phyloP scores from a whole-genome alignment of 2,113 vertebrate genomes.

The Oreotragus oreotragus region DNA sequence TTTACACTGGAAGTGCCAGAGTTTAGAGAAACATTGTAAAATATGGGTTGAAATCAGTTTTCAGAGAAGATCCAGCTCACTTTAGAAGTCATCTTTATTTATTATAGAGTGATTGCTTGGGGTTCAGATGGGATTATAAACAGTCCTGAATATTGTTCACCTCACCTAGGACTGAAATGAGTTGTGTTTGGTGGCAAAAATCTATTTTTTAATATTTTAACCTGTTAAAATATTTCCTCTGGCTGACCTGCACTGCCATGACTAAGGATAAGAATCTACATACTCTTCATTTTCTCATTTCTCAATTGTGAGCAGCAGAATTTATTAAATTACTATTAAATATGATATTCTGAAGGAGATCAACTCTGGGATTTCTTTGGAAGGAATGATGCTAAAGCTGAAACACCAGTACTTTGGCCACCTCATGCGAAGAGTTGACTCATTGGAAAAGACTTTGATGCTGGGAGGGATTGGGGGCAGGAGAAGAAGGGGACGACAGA shows the following conservation, averaged over 20 bases:
- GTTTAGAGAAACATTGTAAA: neutral
- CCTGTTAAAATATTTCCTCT: neutral
- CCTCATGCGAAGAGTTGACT: too few relatives aligned
- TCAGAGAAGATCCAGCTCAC: neutral
- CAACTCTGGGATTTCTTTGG: too few relatives aligned
- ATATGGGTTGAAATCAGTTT: neutral
- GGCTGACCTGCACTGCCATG: neutral
- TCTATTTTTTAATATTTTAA: neutral
- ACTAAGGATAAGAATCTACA: neutral
- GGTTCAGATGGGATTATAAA: neutral
- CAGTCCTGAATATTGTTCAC: neutral
- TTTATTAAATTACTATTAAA: neutral
- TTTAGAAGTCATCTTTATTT: neutral
- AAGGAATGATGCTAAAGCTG: too few relatives aligned
- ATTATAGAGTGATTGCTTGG: neutral
- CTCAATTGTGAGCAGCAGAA: neutral
- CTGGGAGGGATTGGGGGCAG: too few relatives aligned
- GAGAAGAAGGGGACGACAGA: too few relatives aligned
- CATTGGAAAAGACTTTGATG: too few relatives aligned
- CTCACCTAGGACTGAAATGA: neutral
- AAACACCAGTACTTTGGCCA: too few relatives aligned
- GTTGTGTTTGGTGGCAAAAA: neutral
- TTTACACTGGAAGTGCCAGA: neutral
- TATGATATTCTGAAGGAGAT: too few relatives aligned
- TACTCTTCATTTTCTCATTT: neutral